A percentile compares a stretch with the other conserved stretches of the same genome.
Evolutionary conservation across 2,113 vertebrate species (phyloP).

Genomic region (Zingel zingel): DNA sequence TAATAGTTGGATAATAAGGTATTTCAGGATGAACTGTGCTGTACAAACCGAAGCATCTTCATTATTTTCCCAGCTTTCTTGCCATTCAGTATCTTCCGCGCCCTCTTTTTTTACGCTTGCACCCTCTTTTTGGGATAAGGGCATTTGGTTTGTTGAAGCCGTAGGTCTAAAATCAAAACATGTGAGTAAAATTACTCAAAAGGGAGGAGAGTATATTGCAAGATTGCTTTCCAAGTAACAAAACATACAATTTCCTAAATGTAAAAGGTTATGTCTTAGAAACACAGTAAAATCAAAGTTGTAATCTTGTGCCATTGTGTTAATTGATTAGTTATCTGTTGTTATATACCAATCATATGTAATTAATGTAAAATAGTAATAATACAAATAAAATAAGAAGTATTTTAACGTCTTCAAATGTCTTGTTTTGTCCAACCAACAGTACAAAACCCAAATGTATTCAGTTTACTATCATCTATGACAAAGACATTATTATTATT

Average conservation of each 20-base stretch:
- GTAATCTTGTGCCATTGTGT: background rate
- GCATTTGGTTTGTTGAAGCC: conserved; percentile 26
- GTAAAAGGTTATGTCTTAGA: background rate
- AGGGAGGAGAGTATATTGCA: background rate
- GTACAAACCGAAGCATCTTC: conserved; percentile 49
- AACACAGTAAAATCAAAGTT: background rate
- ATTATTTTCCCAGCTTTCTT: conserved; percentile 61
- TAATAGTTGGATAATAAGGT: background rate
- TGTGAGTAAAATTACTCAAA: conserved; percentile 9
- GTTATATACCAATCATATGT: background rate
- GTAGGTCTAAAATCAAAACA: conserved; percentile 51
- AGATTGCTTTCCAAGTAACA: background rate
- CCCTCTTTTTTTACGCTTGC: background rate
- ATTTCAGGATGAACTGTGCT: background rate
- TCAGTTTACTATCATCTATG: background rate
- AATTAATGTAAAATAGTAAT: too few relatives aligned
- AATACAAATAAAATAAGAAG: too few relatives aligned
- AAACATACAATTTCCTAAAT: background rate
- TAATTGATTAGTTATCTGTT: background rate
- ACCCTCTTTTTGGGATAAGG: conserved; percentile 26
- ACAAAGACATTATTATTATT: background rate
- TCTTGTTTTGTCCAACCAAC: background rate
- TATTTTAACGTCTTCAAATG: too few relatives aligned
- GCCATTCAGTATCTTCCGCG: conserved; percentile 57
- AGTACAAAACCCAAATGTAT: background rate